Evolutionary conservation across 2,797 vertebrate genomes (phyloP).

Genomic region (Lindbergichthys nudifrons): DNA sequence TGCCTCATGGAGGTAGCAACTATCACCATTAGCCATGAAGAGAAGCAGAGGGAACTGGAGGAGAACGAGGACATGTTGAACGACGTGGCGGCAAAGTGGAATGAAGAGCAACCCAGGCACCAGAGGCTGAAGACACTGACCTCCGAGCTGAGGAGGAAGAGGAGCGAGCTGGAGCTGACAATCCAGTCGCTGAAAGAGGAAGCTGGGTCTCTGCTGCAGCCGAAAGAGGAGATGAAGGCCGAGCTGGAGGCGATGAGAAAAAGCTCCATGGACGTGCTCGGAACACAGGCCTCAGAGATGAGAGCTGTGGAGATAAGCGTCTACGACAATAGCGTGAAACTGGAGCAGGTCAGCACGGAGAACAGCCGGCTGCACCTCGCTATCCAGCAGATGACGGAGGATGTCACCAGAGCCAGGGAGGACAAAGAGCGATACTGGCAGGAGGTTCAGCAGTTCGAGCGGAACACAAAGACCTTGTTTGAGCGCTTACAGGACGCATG

Average conservation of each 20-base stretch:
- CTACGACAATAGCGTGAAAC: conserved; percentile 59
- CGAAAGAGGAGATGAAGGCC: conserved; percentile 61
- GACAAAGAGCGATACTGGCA: conserved; percentile 41
- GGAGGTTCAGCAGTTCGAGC: conserved; percentile 36
- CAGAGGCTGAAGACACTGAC: conserved; percentile 29
- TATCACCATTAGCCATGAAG: conserved; percentile 26
- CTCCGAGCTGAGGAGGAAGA: conserved; percentile 39
- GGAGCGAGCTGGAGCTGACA: conserved; percentile 40
- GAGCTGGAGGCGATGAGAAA: conserved; percentile 54
- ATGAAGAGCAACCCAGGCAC: conserved; percentile 32
- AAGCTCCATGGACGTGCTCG: conserved; percentile 31
- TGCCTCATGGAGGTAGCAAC: conserved; percentile 28
- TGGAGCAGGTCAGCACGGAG: conserved; percentile 75
- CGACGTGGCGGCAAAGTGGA: conserved; percentile 58
- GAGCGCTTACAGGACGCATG: conserved; percentile 54
- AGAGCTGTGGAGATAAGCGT: conserved; percentile 61
- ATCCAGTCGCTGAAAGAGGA: conserved; percentile 47
- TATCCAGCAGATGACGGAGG: conserved; percentile 67
- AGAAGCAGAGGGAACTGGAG: conserved; percentile 65
- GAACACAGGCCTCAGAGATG: conserved; percentile 58
- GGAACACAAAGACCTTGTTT: conserved; percentile 26
- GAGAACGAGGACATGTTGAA: conserved; percentile 57
- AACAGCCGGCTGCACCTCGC: conserved; percentile 77
- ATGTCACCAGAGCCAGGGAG: conserved; percentile 15
- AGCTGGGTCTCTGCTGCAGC: conserved; percentile 49